A percentile compares a stretch with the other conserved stretches of the same genome.
phyloP scores from a whole-genome alignment of 2,113 vertebrate species.

The Polyodon spathula region DNA sequence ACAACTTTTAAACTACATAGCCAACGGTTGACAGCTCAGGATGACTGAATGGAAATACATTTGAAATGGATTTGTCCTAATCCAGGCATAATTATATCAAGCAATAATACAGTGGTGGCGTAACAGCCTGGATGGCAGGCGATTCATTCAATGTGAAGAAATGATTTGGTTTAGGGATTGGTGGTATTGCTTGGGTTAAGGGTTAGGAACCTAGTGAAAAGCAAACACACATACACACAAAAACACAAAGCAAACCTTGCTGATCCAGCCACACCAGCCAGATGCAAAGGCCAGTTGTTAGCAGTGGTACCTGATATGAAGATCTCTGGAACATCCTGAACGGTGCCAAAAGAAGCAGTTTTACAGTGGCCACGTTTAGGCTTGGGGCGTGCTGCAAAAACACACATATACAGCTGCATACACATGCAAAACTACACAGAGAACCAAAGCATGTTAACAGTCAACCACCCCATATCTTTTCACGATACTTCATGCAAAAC shows the following conservation, averaged over 20 bases:
- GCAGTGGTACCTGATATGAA: slow-evolving; percentile 92
- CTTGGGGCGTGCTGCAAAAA: slow-evolving; percentile 88
- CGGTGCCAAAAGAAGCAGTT: slow-evolving; percentile 98
- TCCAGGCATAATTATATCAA: no score
- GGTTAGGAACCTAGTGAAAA: no score
- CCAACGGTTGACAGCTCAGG: no score
- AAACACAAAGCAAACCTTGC: slow-evolving; percentile 21
- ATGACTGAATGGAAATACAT: no score
- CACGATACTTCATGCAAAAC: slow-evolving; percentile 52
- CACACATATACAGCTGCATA: slow-evolving; percentile 81
- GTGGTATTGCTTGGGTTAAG: no score
- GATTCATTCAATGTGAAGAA: no score
- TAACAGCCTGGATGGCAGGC: no score
- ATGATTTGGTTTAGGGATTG: no score
- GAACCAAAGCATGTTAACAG: slow-evolving; percentile 56
- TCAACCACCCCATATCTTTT: slow-evolving; percentile 2
- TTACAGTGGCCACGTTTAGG: slow-evolving; percentile 98
- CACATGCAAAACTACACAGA: slow-evolving; percentile 83
- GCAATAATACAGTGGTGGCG: no score
- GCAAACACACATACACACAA: no score
- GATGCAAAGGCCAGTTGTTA: slow-evolving; percentile 33
- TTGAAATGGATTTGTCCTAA: no score
- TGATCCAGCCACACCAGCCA: slow-evolving; percentile 27
- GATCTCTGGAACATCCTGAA: slow-evolving; percentile 99
- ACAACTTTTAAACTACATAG: no score